Evolutionary conservation across 2,888 invertebrate species (phyloP), one percentile per base, ranked within the genome.

Genomic region (Antheraea yamamai): DNA sequence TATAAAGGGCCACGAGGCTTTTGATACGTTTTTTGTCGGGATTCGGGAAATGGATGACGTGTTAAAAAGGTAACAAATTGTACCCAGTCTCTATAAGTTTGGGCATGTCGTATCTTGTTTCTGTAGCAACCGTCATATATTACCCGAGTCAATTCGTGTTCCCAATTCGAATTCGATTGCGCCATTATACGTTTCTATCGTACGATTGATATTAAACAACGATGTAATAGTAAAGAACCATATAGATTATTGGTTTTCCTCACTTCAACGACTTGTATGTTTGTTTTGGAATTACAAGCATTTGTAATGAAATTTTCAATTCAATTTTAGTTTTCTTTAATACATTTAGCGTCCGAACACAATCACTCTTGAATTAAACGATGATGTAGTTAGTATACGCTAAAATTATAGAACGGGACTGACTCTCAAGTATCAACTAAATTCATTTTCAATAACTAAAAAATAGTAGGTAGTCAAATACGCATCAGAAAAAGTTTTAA

Each of bases 21-120:
- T 84, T 79, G 79, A 80, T 83, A 83, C 30, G 47, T 89, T 81
- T 77, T 76, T 76, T 78, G 76, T 70, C 70, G 70, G 83, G 85
- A 88, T 89, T 91, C 91, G 85, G 85, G 85, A 91, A 93, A 94
- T 92, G 91, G 91, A 94, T 93, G 93, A 94, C 89, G 93, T 94
- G 94, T 94, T 94, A 95, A 95, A 94, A 94, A 92, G 92, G 90
- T 92, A 89, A 92, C 91, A 89, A 89, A 91, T 90, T 88, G 90
- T 87, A 83, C 81, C 47, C 47, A 47, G 82, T 79, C 83, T 79
- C 79, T 80, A 79, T 81, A 77, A 73, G 76, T 78, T 81, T 76
- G 81, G 80, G 79, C 77, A 75, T 74, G 76, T 52, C 83, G 85
- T 88, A 85, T 88, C 87, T 85, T 86, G 88, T 90, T 89, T 89